Evolutionary conservation across 2,113 vertebrate genomes (phyloP).

Genomic region (human (Homo sapiens)): GRCh38 chr11:69882001-69882500

Average conservation of each 20-base stretch:
- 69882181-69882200: background rate
- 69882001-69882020: background rate
- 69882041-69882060: background rate
- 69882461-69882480: background rate
- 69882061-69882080: background rate
- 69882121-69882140: too few species aligned
- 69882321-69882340: background rate
- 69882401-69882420: background rate
- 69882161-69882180: background rate
- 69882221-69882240: rapidly evolving
- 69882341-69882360: rapidly evolving
- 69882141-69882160: rapidly evolving
- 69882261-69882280: background rate
- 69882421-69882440: background rate
- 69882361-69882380: background rate
- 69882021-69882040: background rate
- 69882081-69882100: background rate
- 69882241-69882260: background rate
- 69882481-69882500: too few species aligned
- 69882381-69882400: rapidly evolving
- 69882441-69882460: background rate
- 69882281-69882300: background rate
- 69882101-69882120: too few species aligned
- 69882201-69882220: rapidly evolving
- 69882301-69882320: background rate